A percentile compares a stretch with the other conserved stretches of the same genome.
Evolutionary conservation across 2,797 vertebrate genomes (phyloP).

Genomic region (Bovichtus diacanthus): DNA sequence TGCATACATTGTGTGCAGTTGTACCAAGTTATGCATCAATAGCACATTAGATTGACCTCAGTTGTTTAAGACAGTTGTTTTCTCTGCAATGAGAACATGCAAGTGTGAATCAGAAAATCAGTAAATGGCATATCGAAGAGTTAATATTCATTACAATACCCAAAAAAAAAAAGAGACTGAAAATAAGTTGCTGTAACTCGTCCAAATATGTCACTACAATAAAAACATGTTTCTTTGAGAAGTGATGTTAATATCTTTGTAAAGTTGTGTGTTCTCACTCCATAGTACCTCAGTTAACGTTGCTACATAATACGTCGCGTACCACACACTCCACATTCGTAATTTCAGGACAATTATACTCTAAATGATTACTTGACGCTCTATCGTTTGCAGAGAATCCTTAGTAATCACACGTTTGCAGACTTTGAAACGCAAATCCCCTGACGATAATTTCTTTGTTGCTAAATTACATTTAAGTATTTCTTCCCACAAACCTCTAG

Average conservation of each 20-base stretch:
- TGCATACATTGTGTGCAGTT: conserved; percentile 83
- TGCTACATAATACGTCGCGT: conserved; percentile 53
- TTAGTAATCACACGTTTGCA: conserved; percentile 9
- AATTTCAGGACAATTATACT: conserved; percentile 20
- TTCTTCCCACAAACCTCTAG: not conserved
- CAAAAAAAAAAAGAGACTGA: conserved; percentile 24
- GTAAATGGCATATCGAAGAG: conserved; percentile 43
- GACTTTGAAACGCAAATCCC: conserved; percentile 31
- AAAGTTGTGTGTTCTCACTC: conserved; percentile 7
- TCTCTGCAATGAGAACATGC: conserved; percentile 79
- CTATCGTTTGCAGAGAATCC: not conserved
- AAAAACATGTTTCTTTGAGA: not conserved
- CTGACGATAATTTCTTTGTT: conserved; percentile 1
- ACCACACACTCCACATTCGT: conserved; percentile 9
- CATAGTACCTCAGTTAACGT: conserved; percentile 17
- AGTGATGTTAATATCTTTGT: conserved; percentile 12
- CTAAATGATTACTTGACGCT: not conserved
- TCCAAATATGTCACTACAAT: conserved; percentile 5
- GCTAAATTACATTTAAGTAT: conserved; percentile 17
- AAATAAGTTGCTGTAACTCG: conserved; percentile 32
- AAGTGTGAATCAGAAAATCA: conserved; percentile 55
- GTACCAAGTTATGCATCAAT: conserved; percentile 74
- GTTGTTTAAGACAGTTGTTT: conserved; percentile 61
- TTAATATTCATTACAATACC: conserved; percentile 48
- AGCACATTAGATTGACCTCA: conserved; percentile 75